Conservation (phyloP, 2,113 vertebrate species). For the Rhea pennata region DNA sequence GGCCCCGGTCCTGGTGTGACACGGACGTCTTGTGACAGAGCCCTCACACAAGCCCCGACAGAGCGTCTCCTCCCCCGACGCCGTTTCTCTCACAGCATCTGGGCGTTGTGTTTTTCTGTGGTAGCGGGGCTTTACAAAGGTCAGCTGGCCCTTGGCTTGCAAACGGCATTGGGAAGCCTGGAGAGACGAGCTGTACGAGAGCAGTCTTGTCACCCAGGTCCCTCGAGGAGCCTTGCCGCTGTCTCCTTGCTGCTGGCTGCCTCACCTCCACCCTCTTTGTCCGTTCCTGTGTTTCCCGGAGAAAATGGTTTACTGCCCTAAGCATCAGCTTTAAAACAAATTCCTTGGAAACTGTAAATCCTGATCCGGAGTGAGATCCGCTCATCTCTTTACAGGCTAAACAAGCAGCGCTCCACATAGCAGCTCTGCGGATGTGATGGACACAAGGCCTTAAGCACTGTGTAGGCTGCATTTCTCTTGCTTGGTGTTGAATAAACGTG, state of each 20-base stretch:
- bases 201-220: background rate
- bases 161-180: background rate
- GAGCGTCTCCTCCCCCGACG: background rate
- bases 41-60: background rate
- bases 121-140: background rate
- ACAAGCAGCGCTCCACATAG: background rate
- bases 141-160: background rate
- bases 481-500: background rate
- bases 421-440: background rate
- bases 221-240: accelerated
- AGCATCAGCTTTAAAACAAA: background rate
- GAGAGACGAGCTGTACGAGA: background rate
- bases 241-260: background rate
- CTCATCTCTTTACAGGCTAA: background rate
- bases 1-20: background rate
- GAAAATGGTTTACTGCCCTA: background rate
- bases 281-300: background rate
- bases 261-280: background rate
- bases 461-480: background rate
- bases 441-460: background rate
- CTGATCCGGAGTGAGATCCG: background rate
- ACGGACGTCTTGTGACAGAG: background rate
- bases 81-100: background rate
- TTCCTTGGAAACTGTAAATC: accelerated
- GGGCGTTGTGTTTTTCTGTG: accelerated